These are phyloP conservation scores for Tetramorium simillimum DNA, from an alignment of 1,140 invertebrate genomes.

Conservation along the genomic window DNA sequence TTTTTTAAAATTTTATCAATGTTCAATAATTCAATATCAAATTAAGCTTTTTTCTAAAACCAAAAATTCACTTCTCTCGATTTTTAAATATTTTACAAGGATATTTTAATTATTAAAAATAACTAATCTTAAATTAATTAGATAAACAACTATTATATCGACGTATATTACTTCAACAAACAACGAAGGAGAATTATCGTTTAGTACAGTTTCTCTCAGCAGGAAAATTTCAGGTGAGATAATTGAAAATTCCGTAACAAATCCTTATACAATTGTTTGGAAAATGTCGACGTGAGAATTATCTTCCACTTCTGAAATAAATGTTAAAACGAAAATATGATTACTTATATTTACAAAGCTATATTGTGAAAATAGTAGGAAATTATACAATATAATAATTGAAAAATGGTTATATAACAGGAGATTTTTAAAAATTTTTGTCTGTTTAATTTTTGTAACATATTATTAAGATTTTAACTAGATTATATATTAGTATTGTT, in stretches of 20 bases:
- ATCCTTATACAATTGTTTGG: neutral
- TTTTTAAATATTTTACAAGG: neutral
- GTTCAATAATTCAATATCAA: neutral
- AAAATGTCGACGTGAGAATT: constrained; percentile 12
- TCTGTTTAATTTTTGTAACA: neutral
- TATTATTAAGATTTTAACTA: neutral
- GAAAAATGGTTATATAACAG: neutral
- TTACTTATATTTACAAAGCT: neutral
- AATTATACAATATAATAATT: neutral
- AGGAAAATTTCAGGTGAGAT: neutral
- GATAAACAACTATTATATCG: neutral
- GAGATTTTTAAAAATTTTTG: neutral
- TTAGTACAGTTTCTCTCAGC: neutral
- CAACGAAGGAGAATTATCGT: constrained; percentile 3
- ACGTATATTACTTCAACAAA: neutral
- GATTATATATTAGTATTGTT: neutral
- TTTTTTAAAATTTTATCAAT: constrained; percentile 2
- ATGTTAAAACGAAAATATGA: neutral
- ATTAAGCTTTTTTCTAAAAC: neutral
- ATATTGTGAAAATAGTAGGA: neutral
- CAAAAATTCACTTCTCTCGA: neutral
- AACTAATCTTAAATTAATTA: constrained; percentile 29
- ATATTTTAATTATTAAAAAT: neutral
- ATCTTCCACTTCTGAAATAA: neutral
- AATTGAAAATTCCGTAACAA: constrained; percentile 62